Evolutionary conservation across 2,888 invertebrate species (phyloP), one percentile per base, ranked within the genome.

Genomic region (Acronicta psi): DNA sequence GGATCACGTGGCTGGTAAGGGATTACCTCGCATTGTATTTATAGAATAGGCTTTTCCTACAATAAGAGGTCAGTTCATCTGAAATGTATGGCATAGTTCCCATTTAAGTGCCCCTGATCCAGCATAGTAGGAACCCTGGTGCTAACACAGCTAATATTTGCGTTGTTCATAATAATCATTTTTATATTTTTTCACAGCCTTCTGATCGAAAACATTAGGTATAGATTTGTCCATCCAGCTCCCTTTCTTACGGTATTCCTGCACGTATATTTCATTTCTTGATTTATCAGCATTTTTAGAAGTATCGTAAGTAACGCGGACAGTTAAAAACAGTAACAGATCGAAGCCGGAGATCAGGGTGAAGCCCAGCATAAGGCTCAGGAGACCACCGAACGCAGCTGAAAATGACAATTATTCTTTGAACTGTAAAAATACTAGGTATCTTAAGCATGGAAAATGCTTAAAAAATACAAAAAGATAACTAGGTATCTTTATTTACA

Each of bases 351-450:
- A 95, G 68, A 96, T 95, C 20, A 96, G 91, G 46, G 96, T 96
- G 79, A 96, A 96, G 3, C 97, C 97, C 29, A 96, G 94, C 86
- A 96, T 96, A 8, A 97, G 87, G 36, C 96, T 96, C 2, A 96
- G 86, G 0, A 97, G 91, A 14, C 97, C 96, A 0, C 97, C 97
- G 74, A 96, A 96, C 1, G 96, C 95, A 72, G 96, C 97, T 96
- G 90, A 73, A 95, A 94, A 77, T 13, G 1, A 34, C 34, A 34
- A n/a, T 29, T 2, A 31, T 13, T n/a, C n/a, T n/a, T n/a, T n/a
- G n/a, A n/a, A n/a, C n/a, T n/a, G n/a, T n/a, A n/a, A n/a, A n/a
- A n/a, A n/a, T n/a, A n/a, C n/a, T n/a, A n/a, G n/a, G n/a, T n/a
- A n/a, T n/a, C n/a, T n/a, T n/a, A n/a, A n/a, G n/a, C n/a, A n/a